Base-by-base conservation (phyloP, 2,888 invertebrate genomes). In the Platycnemis pennipes region DNA sequence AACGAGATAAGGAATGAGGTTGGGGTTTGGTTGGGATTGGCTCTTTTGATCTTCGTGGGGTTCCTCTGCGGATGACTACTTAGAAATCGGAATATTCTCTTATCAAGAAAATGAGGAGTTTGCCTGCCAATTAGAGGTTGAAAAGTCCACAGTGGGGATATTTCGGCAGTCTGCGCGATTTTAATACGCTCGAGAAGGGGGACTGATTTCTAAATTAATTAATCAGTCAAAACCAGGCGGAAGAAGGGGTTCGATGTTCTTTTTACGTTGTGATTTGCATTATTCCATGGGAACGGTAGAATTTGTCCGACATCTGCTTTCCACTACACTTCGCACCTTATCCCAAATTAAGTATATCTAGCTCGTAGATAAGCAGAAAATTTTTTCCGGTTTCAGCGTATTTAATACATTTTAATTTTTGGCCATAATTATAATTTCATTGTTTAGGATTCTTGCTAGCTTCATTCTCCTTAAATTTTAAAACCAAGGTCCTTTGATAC, bases 121-220 rank as follows among this genome's bases (percentile, higher is more conserved):
- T 91, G 42, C 42, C 56, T 22, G n/a, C 63, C 63, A 91, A 91
- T 91, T 91, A 91, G n/a, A 22, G 63, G 42, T 8, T 56, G 63
- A 13, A 11, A 77, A 77, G 77, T 63, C 26, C 77, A 31, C 37
- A 11, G 22, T n/a, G 77, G 13, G 77, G 8, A 77, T 37, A 26
- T 77, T 26, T 37, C 37, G 37, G 31, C 77, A 77, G 2, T 37
- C 37, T 31, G 37, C 37, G 77, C 37, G 11, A 11, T 77, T 37
- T 37, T 77, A 5, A 77, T 37, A 5, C 77, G 31, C 16, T 77
- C 77, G 13, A 37, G 77, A 37, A 77, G 31, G 37, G 3, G n/a
- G n/a, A 13, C 31, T 77, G 77, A 77, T 77, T 77, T 31, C 77
- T 37, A 77, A 77, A 11, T 77, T 77, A 37, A 37, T 77, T 31